Evolutionary conservation across 2,797 vertebrate species (phyloP).

Genomic region (Cuniculus paca): DNA sequence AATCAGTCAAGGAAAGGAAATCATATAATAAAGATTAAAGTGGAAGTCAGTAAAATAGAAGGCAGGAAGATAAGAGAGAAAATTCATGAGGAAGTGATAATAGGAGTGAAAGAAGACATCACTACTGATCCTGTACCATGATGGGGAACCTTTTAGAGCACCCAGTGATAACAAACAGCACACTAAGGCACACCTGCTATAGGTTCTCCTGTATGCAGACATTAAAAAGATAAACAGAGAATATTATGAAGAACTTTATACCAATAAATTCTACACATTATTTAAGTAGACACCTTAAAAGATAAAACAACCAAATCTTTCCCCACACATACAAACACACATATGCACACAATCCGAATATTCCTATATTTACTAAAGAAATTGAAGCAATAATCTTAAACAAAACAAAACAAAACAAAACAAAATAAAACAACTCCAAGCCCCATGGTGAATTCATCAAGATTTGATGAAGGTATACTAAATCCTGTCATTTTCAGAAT

Average conservation of each 20-base stretch:
- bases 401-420: too few species aligned
- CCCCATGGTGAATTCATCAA: not conserved
- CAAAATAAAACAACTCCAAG: not conserved
- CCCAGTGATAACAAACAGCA: not conserved
- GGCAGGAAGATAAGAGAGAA: not conserved
- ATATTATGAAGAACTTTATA: not conserved
- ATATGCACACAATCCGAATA: not conserved
- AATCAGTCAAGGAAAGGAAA: slow-evolving; percentile 24
- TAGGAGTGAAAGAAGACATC: not conserved
- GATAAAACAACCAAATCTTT: not conserved
- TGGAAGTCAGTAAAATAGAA: not conserved
- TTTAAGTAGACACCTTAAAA: slow-evolving; percentile 25
- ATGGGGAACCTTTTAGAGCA: not conserved
- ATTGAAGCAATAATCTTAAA: not conserved
- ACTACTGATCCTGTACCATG: not conserved
- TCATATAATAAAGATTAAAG: not conserved
- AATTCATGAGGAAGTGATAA: not conserved
- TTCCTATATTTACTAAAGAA: not conserved
- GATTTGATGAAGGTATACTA: not conserved
- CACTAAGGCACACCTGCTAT: not conserved
- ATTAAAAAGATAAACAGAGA: slow-evolving; percentile 25
- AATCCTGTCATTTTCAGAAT: slow-evolving; percentile 5
- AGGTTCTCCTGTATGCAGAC: not conserved
- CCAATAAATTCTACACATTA: not conserved
- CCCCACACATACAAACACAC: not conserved